phyloP scores from a whole-genome alignment of 2,797 vertebrate species.

The Clarias pachynema region DNA sequence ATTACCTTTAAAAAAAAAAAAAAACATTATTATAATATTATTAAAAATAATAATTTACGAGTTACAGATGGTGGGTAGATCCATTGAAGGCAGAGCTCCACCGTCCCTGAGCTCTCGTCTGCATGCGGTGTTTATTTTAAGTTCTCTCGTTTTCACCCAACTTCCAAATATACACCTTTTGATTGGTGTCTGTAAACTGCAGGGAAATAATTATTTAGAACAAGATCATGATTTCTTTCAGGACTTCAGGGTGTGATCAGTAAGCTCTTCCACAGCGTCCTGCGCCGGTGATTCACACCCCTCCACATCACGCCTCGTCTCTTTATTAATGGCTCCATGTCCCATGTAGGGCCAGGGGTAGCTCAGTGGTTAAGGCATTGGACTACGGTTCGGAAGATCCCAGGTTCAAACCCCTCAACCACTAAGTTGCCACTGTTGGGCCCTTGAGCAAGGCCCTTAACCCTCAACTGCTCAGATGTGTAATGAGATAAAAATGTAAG shows the following conservation, averaged over 20 bases:
- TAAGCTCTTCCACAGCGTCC: background rate
- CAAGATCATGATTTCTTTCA: background rate
- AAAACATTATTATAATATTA: too few species aligned
- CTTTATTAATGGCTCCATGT: background rate
- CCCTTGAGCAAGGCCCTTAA: too few species aligned
- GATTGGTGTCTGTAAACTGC: background rate
- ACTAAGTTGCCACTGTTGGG: too few species aligned
- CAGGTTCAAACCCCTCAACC: too few species aligned
- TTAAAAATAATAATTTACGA: too few species aligned
- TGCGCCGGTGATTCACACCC: background rate
- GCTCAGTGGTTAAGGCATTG: too few species aligned
- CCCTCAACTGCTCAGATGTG: too few species aligned
- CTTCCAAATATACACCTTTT: background rate
- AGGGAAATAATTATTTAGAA: background rate
- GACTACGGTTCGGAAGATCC: too few species aligned
- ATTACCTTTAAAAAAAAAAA: background rate
- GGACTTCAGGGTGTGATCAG: background rate
- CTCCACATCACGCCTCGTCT: background rate
- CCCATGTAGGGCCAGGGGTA: too few species aligned
- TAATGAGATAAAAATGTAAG: too few species aligned
- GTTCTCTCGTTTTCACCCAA: background rate
- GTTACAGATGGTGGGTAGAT: background rate
- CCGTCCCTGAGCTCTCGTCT: background rate
- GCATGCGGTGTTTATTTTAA: background rate
- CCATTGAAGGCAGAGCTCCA: background rate